Conservation (phyloP, 2,113 vertebrate genomes). For the Zosterops borbonicus region DNA sequence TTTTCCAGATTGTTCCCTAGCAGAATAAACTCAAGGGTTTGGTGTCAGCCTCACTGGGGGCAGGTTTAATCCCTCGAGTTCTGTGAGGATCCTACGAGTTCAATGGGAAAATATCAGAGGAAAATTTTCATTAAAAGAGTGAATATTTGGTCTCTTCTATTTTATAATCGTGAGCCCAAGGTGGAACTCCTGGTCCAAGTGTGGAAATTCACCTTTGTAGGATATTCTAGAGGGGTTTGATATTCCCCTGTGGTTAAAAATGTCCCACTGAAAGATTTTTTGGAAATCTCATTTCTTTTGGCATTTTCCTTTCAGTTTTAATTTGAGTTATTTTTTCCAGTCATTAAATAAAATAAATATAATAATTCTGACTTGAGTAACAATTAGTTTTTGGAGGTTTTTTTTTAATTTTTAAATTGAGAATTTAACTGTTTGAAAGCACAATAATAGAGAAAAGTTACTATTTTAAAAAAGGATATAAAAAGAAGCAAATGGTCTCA, state of each 20-base stretch:
- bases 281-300: not conserved
- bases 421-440: not conserved
- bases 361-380: not conserved
- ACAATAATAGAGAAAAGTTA: not conserved
- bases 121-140: not conserved
- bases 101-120: not conserved
- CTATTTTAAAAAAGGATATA: not conserved
- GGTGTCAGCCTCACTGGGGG: not conserved
- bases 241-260: not conserved
- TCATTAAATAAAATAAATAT: not conserved
- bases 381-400: not conserved
- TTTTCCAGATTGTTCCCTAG: not conserved
- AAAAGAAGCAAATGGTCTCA: not conserved
- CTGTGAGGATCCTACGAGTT: rapidly evolving
- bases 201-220: not conserved
- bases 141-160: not conserved
- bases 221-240: not conserved
- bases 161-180: not conserved
- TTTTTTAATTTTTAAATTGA: not conserved
- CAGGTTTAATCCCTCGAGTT: not conserved
- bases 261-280: not conserved
- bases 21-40: not conserved
- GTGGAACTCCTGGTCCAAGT: not conserved
- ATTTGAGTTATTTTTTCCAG: not conserved
- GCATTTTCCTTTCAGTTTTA: not conserved